phyloP scores from a whole-genome alignment of 2,113 vertebrate genomes.

The Hippocampus abdominalis region DNA sequence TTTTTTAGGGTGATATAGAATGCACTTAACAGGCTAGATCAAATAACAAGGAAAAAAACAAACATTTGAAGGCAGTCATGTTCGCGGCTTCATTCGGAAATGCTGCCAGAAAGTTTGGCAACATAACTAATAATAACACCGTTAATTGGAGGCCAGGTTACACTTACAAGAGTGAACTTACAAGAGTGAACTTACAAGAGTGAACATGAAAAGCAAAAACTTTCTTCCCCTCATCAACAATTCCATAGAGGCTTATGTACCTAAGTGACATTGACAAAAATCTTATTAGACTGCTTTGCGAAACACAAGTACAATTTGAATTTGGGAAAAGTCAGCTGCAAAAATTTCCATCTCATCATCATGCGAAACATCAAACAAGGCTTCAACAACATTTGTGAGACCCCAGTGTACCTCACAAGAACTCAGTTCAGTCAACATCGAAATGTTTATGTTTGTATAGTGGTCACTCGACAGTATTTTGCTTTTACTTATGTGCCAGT shows the following conservation, averaged over 20 bases:
- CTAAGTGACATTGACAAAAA: neutral
- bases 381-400: neutral
- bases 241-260: neutral
- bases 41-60: conserved; percentile 75
- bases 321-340: neutral
- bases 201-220: neutral
- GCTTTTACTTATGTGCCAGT: no score
- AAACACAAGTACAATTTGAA: neutral
- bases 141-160: conserved; percentile 16
- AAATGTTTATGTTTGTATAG: neutral
- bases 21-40: conserved; percentile 89
- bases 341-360: neutral
- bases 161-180: no score
- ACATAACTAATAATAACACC: conserved; percentile 30
- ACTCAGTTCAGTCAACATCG: no score
- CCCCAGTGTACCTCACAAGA: no score
- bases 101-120: conserved; percentile 49
- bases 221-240: neutral
- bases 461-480: neutral
- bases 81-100: conserved; percentile 70
- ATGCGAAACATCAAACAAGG: neutral
- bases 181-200: neutral
- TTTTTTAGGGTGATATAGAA: conserved; percentile 80
- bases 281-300: neutral
- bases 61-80: conserved; percentile 80